Conservation (phyloP, 2,797 vertebrate species). For the Agapornis canus region DNA sequence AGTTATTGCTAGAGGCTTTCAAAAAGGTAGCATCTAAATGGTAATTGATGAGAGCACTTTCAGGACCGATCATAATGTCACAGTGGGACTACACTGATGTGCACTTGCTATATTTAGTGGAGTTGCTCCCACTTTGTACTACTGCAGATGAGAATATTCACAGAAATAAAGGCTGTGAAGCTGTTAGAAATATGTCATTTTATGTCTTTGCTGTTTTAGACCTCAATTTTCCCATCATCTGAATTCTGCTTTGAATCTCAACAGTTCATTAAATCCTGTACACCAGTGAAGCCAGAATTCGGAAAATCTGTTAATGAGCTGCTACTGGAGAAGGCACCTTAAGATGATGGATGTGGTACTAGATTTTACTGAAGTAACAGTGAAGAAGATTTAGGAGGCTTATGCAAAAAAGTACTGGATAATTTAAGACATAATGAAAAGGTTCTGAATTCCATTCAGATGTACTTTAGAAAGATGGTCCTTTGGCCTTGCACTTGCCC, state of each 20-base stretch:
- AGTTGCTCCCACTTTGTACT: not conserved
- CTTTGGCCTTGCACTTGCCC: not conserved
- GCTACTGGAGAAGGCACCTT: not conserved
- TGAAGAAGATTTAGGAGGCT: not conserved
- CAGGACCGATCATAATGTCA: not conserved
- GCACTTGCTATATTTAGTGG: not conserved
- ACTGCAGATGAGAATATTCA: not conserved
- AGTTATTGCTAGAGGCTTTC: not conserved
- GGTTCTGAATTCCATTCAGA: not conserved
- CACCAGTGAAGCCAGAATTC: not conserved
- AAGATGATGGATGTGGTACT: not conserved
- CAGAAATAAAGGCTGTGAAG: not conserved
- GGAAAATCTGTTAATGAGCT: slow-evolving; percentile 3
- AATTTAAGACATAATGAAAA: not conserved
- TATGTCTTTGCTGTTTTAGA: not conserved
- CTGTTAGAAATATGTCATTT: slow-evolving; percentile 3
- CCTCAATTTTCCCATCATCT: not conserved
- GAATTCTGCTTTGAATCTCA: slow-evolving; percentile 31
- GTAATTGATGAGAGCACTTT: not conserved
- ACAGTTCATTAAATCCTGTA: not conserved
- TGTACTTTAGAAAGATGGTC: not conserved
- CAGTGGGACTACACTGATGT: not conserved
- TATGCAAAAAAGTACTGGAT: not conserved
- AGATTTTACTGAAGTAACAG: not conserved
- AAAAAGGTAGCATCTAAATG: not conserved